Conservation (phyloP, 2,888 invertebrate genomes). For the Desoria tigrina region DNA sequence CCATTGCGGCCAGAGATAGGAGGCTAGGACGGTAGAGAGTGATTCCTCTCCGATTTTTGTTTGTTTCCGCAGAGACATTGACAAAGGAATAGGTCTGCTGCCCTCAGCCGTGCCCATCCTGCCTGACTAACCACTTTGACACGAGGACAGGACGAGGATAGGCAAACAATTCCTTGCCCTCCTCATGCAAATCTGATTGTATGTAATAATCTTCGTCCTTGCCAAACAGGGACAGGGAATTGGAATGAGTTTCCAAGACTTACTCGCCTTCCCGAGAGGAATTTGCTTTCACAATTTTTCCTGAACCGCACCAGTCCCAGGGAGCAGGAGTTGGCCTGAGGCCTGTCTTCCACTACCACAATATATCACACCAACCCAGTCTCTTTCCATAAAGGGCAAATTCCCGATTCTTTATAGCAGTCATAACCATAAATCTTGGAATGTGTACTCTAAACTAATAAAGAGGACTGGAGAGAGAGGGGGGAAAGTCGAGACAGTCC, state of each 20-base stretch:
- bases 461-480: slow-evolving; percentile 6
- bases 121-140: slow-evolving; percentile 8
- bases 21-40: too few relatives aligned
- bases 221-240: not conserved
- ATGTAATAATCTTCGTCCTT: too few relatives aligned
- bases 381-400: not conserved
- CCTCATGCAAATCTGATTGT: slow-evolving; percentile 3
- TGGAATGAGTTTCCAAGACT: slow-evolving; percentile 5
- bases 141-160: not conserved
- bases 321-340: too few relatives aligned
- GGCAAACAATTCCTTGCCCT: not conserved
- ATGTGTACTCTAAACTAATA: slow-evolving; percentile 14
- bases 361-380: not conserved
- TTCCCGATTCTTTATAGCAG: not conserved
- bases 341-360: not conserved
- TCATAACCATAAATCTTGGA: slow-evolving; percentile 8
- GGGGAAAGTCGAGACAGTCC: too few relatives aligned
- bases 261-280: not conserved
- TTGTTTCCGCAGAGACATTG: not conserved
- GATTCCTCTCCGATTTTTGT: slow-evolving; percentile 5
- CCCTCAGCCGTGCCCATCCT: not conserved
- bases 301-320: not conserved
- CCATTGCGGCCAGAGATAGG: too few relatives aligned
- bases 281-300: not conserved
- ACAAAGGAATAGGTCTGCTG: not conserved